A percentile compares a stretch with the other conserved stretches of the same genome.
phyloP scores from a whole-genome alignment of 2,888 invertebrate species.

The Marronus borbonicus region DNA sequence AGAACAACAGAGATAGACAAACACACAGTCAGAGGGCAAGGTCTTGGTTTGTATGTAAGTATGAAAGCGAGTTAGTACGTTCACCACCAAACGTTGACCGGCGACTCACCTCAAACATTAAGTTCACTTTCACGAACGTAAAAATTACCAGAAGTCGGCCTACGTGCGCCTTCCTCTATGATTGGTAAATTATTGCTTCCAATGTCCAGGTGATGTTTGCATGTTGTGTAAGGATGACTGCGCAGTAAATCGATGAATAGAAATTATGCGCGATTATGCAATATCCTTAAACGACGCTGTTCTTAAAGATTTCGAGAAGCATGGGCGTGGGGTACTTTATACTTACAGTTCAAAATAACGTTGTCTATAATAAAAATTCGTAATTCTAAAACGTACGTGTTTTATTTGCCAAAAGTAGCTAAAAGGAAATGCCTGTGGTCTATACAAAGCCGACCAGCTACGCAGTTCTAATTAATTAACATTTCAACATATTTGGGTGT shows the following conservation, averaged over 20 bases:
- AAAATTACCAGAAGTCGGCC: conserved; percentile 16
- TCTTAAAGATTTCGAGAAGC: background rate
- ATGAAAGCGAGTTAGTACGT: conserved; percentile 19
- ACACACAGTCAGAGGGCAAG: background rate
- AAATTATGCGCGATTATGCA: conserved; percentile 2
- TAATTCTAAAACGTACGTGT: background rate
- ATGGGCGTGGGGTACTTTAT: background rate
- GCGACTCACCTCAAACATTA: conserved; percentile 8
- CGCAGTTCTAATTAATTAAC: no score
- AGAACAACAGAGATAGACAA: background rate
- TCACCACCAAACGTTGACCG: conserved; percentile 20
- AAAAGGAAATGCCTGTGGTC: no score
- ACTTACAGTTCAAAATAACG: no score
- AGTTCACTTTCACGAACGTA: conserved; percentile 13
- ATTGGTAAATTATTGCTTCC: conserved; percentile 26
- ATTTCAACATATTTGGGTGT: no score
- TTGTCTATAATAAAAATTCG: background rate
- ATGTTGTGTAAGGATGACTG: background rate
- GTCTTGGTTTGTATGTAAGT: conserved; percentile 17
- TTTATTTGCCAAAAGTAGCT: background rate
- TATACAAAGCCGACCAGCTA: no score
- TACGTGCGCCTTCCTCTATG: conserved; percentile 31
- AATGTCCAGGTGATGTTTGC: conserved; percentile 6
- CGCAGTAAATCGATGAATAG: conserved; percentile 18
- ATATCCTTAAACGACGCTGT: background rate